These are phyloP conservation scores for Epinotia demarniana DNA, from an alignment of 2,888 invertebrate genomes.

Conservation along the genomic window DNA sequence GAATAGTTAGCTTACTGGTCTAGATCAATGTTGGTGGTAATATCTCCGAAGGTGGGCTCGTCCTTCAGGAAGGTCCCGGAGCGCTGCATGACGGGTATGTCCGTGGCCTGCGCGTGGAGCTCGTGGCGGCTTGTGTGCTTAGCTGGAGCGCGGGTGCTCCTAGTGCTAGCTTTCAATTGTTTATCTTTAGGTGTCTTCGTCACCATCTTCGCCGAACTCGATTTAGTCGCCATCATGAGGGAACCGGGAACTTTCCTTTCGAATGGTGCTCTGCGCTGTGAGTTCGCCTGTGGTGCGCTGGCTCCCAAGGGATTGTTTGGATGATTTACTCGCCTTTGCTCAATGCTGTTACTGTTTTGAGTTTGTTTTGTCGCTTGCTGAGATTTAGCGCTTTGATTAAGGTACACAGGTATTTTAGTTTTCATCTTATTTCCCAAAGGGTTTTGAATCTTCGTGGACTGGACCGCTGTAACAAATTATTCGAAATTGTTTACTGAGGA, in stretches of 20 bases:
- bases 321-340: conserved; percentile 16
- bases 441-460: conserved; percentile 52
- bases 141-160: conserved; percentile 11
- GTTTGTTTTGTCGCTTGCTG: conserved; percentile 47
- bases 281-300: not conserved
- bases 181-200: conserved; percentile 65
- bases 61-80: conserved; percentile 91
- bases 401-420: conserved; percentile 70
- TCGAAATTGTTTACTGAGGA: not conserved
- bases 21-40: conserved; percentile 63
- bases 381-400: conserved; percentile 55
- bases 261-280: conserved; percentile 40
- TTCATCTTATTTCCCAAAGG: conserved; percentile 52
- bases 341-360: conserved; percentile 46
- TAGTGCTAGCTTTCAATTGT: conserved; percentile 24
- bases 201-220: conserved; percentile 84
- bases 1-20: conserved; percentile 51
- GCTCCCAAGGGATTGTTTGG: not conserved
- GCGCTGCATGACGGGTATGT: conserved; percentile 79
- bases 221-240: conserved; percentile 84
- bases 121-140: conserved; percentile 48
- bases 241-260: conserved; percentile 65
- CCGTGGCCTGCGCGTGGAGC: conserved; percentile 45
- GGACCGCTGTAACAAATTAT: conserved; percentile 56
- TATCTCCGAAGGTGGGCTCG: conserved; percentile 85